These are phyloP conservation scores for Huso huso DNA, from an alignment of 2,797 vertebrate species.

Conservation along the genomic window DNA sequence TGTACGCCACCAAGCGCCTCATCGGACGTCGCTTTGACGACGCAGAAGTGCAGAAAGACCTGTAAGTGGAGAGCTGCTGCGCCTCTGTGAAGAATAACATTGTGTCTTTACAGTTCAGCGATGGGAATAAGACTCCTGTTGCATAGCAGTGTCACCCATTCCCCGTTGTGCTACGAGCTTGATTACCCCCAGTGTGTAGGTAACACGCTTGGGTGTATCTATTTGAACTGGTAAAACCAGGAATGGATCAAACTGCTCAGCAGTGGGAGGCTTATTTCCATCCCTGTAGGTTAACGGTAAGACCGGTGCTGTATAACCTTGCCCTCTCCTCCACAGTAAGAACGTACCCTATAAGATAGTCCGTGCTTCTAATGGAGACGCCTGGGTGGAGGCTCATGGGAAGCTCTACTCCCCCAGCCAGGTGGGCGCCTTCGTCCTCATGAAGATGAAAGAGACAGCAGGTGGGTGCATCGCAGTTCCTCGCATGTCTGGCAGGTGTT, in stretches of 20 bases:
- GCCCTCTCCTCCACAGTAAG: slow-evolving; percentile 58
- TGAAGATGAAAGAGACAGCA: slow-evolving; percentile 98
- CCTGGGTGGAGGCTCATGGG: slow-evolving; percentile 93
- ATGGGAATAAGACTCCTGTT: no score
- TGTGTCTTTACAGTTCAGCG: background rate
- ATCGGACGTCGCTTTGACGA: slow-evolving; percentile 91
- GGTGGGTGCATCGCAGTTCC: slow-evolving; percentile 50
- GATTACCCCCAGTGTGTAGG: no score
- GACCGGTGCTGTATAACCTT: background rate
- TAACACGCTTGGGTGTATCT: background rate
- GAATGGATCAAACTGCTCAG: no score
- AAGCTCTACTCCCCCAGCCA: slow-evolving; percentile 97
- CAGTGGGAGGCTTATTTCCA: no score
- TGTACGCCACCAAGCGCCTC: slow-evolving; percentile 93
- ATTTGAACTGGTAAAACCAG: background rate
- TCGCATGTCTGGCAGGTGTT: background rate
- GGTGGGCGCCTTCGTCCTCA: slow-evolving; percentile 88
- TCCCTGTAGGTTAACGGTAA: background rate
- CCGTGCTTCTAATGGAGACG: slow-evolving; percentile 91
- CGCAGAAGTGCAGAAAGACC: slow-evolving; percentile 88
- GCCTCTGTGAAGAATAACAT: background rate
- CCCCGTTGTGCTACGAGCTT: no score
- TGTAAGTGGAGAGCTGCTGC: slow-evolving; percentile 59
- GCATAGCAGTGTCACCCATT: no score
- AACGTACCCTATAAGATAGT: slow-evolving; percentile 94